These are phyloP conservation scores for Sesia bembeciformis DNA, from an alignment of 2,888 invertebrate genomes.

Conservation along the genomic window DNA sequence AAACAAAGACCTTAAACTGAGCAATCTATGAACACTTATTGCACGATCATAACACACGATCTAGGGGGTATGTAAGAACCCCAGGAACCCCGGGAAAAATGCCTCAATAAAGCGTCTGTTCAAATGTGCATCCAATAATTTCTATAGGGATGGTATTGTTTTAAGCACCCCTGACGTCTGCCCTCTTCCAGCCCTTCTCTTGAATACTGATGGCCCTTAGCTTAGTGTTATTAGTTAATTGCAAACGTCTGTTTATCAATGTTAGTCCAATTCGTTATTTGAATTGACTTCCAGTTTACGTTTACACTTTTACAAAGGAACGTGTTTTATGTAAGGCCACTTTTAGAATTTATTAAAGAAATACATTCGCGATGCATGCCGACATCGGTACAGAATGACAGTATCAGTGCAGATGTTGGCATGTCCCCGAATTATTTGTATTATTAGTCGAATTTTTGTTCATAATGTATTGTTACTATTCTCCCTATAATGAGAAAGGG, in stretches of 20 bases:
- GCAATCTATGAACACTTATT: neutral
- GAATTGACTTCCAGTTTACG: no score
- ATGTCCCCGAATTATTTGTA: no score
- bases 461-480: no score
- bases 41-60: neutral
- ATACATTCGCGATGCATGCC: no score
- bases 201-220: slow-evolving; percentile 48
- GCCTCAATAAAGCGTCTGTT: neutral
- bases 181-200: slow-evolving; percentile 34
- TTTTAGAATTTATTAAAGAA: no score
- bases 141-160: slow-evolving; percentile 47
- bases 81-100: neutral
- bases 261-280: no score
- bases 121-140: slow-evolving; percentile 46
- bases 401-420: no score
- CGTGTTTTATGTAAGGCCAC: no score
- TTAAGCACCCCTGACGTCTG: slow-evolving; percentile 29
- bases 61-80: neutral
- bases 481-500: no score
- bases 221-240: slow-evolving; percentile 50
- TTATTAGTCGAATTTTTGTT: no score
- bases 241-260: slow-evolving; percentile 1
- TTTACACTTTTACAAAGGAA: no score
- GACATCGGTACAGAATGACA: no score
- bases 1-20: neutral